These are phyloP conservation scores for Lasiommata megera DNA, from an alignment of 2,888 invertebrate genomes.

Conservation along the genomic window DNA sequence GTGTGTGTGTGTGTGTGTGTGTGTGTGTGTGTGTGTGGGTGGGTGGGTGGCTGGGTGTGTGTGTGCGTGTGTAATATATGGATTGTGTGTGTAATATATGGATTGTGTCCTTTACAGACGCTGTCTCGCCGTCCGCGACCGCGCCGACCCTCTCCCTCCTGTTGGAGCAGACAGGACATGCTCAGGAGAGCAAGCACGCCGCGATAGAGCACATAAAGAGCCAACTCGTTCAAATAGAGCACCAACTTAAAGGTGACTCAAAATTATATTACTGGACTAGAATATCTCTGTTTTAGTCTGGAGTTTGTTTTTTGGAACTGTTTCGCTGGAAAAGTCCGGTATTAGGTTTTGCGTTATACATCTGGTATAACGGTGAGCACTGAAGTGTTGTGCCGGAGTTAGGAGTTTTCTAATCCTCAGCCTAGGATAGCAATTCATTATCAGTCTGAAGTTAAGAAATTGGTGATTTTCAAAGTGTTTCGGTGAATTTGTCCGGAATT, in stretches of 20 bases:
- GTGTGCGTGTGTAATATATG: not conserved
- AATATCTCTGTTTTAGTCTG: too few species aligned
- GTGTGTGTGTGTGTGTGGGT: not conserved
- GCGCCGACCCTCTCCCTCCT: slow-evolving; percentile 87
- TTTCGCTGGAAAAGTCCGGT: too few species aligned
- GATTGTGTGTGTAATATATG: not conserved
- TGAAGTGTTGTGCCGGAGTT: too few species aligned
- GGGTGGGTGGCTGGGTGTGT: not conserved
- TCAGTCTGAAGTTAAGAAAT: too few species aligned
- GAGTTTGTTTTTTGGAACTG: too few species aligned
- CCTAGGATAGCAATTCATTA: too few species aligned
- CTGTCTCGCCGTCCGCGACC: slow-evolving; percentile 83
- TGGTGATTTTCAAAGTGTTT: too few species aligned
- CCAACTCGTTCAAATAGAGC: slow-evolving; percentile 70
- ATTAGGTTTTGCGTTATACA: too few species aligned
- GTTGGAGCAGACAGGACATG: slow-evolving; percentile 42
- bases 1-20: not conserved
- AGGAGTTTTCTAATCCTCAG: too few species aligned
- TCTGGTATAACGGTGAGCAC: too few species aligned
- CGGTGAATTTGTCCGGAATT: too few species aligned
- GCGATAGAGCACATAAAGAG: slow-evolving; percentile 75
- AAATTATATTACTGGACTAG: too few species aligned
- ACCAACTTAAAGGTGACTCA: slow-evolving; percentile 58
- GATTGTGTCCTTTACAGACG: slow-evolving; percentile 43
- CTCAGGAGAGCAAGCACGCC: slow-evolving; percentile 61